Evolutionary conservation across 2,797 vertebrate species (phyloP).

Genomic region (Mormyrops boulengeri): DNA sequence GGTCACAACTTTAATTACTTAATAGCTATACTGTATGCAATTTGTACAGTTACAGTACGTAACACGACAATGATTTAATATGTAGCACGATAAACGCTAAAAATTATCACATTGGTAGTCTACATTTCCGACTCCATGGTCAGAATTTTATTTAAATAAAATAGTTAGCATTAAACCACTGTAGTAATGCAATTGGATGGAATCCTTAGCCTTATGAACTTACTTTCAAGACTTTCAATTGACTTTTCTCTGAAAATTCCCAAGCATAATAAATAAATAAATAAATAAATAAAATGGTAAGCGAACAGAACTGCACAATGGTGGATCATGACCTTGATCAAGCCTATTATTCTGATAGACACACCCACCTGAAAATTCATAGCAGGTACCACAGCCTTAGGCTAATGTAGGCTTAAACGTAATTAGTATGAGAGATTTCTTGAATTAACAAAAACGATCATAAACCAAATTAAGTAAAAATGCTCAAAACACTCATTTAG

Average conservation of each 20-base stretch:
- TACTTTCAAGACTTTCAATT: neutral
- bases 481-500: neutral
- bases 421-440: neutral
- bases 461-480: neutral
- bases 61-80: neutral
- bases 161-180: neutral
- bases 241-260: neutral
- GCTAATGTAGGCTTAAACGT: neutral
- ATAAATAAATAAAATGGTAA: neutral
- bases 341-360: conserved; percentile 6
- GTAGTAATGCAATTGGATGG: neutral
- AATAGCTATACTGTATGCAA: neutral
- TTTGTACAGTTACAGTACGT: neutral
- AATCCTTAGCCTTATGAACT: neutral
- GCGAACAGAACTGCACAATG: neutral
- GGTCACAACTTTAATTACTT: neutral
- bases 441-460: neutral
- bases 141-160: neutral
- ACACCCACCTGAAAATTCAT: conserved; percentile 17
- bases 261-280: neutral
- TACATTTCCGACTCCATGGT: neutral
- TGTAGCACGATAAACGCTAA: neutral
- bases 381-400: conserved; percentile 10
- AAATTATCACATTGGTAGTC: neutral
- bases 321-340: conserved; percentile 6